Evolutionary conservation across 2,797 vertebrate species (phyloP).

Genomic region (Channa striata): DNA sequence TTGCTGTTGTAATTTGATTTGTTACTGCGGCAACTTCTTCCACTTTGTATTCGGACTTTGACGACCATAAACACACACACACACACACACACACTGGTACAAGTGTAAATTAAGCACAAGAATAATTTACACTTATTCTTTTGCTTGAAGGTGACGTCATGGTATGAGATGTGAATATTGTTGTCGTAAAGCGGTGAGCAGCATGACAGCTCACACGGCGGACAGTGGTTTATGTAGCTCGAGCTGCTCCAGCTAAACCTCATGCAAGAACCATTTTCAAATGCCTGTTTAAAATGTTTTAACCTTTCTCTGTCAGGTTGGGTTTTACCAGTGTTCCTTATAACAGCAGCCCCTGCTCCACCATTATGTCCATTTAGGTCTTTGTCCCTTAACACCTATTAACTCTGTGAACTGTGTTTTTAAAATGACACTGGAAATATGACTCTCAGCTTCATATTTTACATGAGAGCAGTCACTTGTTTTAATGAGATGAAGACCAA

Average conservation of each 20-base stretch:
- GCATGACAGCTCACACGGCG: background rate
- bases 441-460: too few species aligned
- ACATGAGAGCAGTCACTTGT: too few species aligned
- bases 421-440: too few species aligned
- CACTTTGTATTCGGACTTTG: slow-evolving; percentile 6
- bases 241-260: background rate
- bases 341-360: too few species aligned
- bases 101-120: too few species aligned
- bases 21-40: slow-evolving; percentile 8
- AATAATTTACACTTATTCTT: background rate
- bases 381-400: too few species aligned
- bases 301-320: background rate
- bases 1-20: slow-evolving; percentile 44
- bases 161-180: slow-evolving; percentile 16
- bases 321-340: background rate
- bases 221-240: background rate
- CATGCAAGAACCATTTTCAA: too few species aligned
- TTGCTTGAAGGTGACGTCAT: background rate
- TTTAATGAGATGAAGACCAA: too few species aligned
- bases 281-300: too few species aligned
- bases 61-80: slow-evolving; percentile 1
- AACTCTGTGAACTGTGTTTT: too few species aligned
- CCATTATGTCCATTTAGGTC: too few species aligned
- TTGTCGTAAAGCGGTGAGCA: background rate
- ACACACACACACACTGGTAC: too few species aligned